phyloP scores from a whole-genome alignment of 2,797 vertebrate genomes.

The Halcyon smyrnensis region DNA sequence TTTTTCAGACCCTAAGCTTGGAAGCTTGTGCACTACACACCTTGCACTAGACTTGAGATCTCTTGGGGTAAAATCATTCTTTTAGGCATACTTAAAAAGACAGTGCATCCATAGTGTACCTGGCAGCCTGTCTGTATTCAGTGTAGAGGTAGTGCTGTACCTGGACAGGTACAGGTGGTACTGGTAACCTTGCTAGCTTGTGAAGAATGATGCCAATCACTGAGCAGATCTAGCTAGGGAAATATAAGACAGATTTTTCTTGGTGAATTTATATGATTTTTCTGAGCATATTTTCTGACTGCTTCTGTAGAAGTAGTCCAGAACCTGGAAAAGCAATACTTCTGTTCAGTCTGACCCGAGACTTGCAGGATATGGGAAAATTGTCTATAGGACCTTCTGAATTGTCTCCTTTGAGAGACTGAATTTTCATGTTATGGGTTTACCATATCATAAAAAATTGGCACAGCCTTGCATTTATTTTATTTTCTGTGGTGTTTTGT shows the following conservation, averaged over 20 bases:
- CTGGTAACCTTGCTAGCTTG: neutral
- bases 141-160: neutral
- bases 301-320: neutral
- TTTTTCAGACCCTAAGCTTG: neutral
- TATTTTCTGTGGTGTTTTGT: neutral
- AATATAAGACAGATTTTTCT: neutral
- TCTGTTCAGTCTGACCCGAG: neutral
- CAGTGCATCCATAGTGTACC: neutral
- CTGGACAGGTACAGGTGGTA: neutral
- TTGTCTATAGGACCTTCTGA: neutral
- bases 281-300: neutral
- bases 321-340: neutral
- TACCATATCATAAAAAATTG: neutral
- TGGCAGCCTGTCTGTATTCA: neutral
- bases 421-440: neutral
- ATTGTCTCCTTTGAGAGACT: neutral
- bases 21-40: accelerated
- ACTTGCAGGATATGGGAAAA: neutral
- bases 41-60: neutral
- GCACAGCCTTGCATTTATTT: neutral
- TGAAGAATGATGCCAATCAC: neutral
- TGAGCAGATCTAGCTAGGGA: neutral
- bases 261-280: neutral
- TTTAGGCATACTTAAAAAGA: neutral
- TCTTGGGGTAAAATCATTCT: neutral